Base-by-base conservation (phyloP, 2,113 vertebrate genomes). In the Centropus bengalensis region DNA sequence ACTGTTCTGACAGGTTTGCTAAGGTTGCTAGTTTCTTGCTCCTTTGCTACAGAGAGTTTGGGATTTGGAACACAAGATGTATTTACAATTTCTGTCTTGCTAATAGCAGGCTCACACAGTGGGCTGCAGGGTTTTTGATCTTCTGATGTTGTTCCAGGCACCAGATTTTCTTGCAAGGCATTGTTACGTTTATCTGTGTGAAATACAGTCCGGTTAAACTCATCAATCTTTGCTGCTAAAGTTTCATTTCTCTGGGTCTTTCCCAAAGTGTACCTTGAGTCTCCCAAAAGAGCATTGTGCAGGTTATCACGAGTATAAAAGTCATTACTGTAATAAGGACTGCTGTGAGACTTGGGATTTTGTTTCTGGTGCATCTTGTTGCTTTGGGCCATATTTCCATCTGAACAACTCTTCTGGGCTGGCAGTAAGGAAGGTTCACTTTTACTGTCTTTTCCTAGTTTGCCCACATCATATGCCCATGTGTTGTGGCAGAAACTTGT, bases 131-230 rank as follows among this genome's bases (percentile, higher is more conserved):
- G 56, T 58, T 97, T 97, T 75, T 92, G 96, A 85, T 97, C 96
- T 70, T 94, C 94, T 24, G 93, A 42, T 20, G 38, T 42, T 59
- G 93, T 54, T 60, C 18, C 88, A 79, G 86, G 51, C 92, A 80
- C 92, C 63, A 92, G 96, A 44, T 56, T 96, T 80, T 94, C 86
- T 36, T 92, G 97, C 70, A 74, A 18, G 70, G 86, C 71, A 40
- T 27, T 92, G 66, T 81, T 96, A 59, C 96, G 58, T 98, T 98
- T 99, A 85, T 98, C 99, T 54, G 98, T 98, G 89, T 99, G 99
- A 96, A 99, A 99, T 24, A 99, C 98, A 64, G 98, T 98, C 75
- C 99, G 98, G 96, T 99, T 99, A 96, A 99, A 99, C 96, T 99
- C 99, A 58, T 99, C 98, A 8, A 98, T 99, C 97, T 99, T 99